Base-by-base conservation (phyloP, 53 echinoderm and acorn worm species). In the Mesocentrotus franciscanus region DNA sequence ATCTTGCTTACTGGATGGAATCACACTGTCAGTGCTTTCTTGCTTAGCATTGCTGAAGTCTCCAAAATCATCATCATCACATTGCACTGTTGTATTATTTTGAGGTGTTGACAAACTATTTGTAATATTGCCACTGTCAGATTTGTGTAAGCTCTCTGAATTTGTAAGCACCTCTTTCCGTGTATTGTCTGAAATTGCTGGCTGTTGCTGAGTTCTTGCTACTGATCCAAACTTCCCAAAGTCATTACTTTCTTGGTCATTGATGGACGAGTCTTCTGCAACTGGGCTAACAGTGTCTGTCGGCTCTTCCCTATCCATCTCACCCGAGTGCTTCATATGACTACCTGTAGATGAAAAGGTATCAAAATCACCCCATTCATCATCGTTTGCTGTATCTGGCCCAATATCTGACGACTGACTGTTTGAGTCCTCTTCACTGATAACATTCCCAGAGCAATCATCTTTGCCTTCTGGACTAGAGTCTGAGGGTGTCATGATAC, bases 151-250 rank as follows among this genome's bases (percentile, higher is more conserved):
- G 12, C 81, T 35, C 39, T 39, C 81, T 81, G 42, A 81, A 20
- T 81, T 42, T 81, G 81, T 42, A 81, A 81, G 81, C 81, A 39
- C 81, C 36, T 4, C 81, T 36, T 81, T 42, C 36, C 36, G 42
- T 81, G 36, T 81, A 42, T 81, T 42, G 42, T 81, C 81, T 81
- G 36, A 33, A 81, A 20, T 30, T 90, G 61, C 39, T 34, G 36
- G 33, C 57, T 56, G n/a, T 57, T 55, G 81, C 61, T 87, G 71
- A 90, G 64, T 78, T 66, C 36, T 33, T 78, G 34, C 84, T 34
- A 93, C 92, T 71, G 96, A 92, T 71, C 97, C 97, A 97, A 96
- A 96, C 78, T 96, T 96, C 18, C 92, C 97, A 96, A 95, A 97
- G 27, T 96, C 97, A 83, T 96, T 72, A 62, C 95, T 95, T 12